Evolutionary conservation across 1,140 invertebrate genomes (phyloP).

Genomic region (Stenopsyche tienmushanensis): DNA sequence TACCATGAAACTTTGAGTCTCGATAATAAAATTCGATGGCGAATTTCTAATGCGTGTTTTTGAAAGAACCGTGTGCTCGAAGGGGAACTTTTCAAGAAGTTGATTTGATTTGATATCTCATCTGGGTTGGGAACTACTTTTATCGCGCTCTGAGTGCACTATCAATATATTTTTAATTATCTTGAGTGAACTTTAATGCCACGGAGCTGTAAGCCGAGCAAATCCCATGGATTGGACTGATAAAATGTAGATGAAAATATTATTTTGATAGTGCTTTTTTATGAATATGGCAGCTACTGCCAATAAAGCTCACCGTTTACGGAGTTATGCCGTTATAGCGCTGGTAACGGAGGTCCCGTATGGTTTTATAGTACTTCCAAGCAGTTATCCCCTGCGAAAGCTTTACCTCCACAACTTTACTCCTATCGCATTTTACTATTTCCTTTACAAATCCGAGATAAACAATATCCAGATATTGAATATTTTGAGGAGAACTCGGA

Average conservation of each 20-base stretch:
- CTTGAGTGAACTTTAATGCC: too few species aligned
- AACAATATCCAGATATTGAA: neutral
- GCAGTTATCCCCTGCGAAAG: constrained; percentile 4
- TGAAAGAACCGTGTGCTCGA: too few species aligned
- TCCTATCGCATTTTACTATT: neutral
- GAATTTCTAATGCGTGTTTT: too few species aligned
- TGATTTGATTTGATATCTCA: too few species aligned
- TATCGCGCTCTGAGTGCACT: too few species aligned
- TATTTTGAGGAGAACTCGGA: neutral
- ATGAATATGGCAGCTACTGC: neutral
- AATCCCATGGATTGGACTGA: too few species aligned
- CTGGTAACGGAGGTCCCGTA: constrained; percentile 9
- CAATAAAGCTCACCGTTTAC: constrained; percentile 4
- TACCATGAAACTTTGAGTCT: too few species aligned
- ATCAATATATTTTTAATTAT: too few species aligned
- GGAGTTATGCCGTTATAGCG: constrained; percentile 12
- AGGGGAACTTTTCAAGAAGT: too few species aligned
- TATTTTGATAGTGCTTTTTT: constrained; percentile 27
- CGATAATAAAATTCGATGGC: too few species aligned
- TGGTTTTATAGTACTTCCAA: constrained; percentile 9
- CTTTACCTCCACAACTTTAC: neutral
- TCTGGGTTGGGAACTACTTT: too few species aligned
- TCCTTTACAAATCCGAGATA: neutral
- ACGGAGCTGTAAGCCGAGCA: too few species aligned
- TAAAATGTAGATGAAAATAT: constrained; percentile 15